Evolutionary conservation across 2,797 vertebrate species (phyloP).

Genomic region (Denticeps clupeoides): DNA sequence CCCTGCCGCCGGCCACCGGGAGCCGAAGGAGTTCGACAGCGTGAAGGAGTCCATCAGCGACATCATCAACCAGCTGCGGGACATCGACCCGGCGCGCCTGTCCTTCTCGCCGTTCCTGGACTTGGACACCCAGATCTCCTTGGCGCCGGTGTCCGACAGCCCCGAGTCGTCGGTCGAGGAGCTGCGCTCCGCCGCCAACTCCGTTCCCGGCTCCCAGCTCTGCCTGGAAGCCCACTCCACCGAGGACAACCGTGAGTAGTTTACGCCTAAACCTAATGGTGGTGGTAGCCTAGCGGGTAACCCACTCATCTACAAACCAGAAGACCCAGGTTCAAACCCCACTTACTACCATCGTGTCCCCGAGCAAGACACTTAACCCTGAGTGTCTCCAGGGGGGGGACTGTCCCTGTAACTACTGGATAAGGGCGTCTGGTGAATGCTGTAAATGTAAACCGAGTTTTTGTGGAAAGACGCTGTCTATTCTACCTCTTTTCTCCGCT

Average conservation of each 20-base stretch:
- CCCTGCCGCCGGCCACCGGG: conserved; percentile 43
- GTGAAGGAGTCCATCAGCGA: conserved; percentile 66
- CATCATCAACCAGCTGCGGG: conserved; percentile 66
- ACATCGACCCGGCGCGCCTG: conserved; percentile 60
- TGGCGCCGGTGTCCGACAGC: conserved; percentile 66
- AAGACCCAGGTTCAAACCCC: too few relatives aligned
- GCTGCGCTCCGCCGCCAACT: conserved; percentile 56
- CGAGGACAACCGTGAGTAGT: conserved; percentile 22
- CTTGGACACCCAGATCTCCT: conserved; percentile 64
- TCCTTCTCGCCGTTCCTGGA: conserved; percentile 69
- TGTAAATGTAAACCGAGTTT: too few relatives aligned
- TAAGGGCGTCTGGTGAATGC: too few relatives aligned
- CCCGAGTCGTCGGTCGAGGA: conserved; percentile 66
- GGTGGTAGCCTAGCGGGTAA: too few relatives aligned
- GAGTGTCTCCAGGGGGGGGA: too few relatives aligned
- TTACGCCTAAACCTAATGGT: too few relatives aligned
- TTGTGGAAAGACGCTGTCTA: too few relatives aligned
- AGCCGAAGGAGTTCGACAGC: conserved; percentile 57
- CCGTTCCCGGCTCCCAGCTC: conserved; percentile 49
- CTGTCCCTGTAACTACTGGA: too few relatives aligned
- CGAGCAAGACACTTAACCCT: too few relatives aligned
- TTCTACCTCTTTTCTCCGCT: too few relatives aligned
- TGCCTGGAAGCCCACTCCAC: conserved; percentile 45
- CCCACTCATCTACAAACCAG: too few relatives aligned
- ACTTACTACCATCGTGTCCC: too few relatives aligned